Evolutionary conservation across 2,113 vertebrate species (phyloP).

Genomic region (Atractosteus spatula): DNA sequence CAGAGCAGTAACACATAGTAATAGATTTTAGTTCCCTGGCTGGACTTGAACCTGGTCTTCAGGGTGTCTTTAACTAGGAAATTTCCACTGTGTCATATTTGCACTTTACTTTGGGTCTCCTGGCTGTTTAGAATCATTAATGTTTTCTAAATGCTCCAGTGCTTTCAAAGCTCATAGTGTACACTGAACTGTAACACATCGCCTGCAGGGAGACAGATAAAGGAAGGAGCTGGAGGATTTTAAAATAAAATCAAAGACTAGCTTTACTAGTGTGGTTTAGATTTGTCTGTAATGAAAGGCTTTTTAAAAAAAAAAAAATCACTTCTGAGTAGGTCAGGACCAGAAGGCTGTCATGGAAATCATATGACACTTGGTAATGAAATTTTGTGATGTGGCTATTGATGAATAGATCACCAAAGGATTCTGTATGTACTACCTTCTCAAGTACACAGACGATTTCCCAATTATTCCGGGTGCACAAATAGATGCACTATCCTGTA

Average conservation of each 20-base stretch:
- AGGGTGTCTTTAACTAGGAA: conserved; percentile 21
- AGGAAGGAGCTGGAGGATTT: conserved; percentile 14
- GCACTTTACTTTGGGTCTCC: conserved; percentile 21
- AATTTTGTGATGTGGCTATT: conserved; percentile 32
- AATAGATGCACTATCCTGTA: too few species aligned
- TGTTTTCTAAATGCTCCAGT: conserved; percentile 50
- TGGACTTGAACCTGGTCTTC: background rate
- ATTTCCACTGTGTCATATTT: conserved; percentile 7
- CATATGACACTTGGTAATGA: conserved; percentile 31
- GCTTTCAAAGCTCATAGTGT: conserved; percentile 43
- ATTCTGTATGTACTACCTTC: too few species aligned
- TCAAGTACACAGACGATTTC: too few species aligned
- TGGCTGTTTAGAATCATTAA: conserved; percentile 43
- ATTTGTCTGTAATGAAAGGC: conserved; percentile 15
- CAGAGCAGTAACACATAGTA: too few species aligned
- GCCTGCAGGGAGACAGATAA: conserved; percentile 39
- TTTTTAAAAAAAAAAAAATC: conserved; percentile 12
- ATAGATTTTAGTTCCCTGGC: too few species aligned
- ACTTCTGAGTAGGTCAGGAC: conserved; percentile 31
- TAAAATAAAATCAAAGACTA: conserved; percentile 34
- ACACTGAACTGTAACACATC: conserved; percentile 59
- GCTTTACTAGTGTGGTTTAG: conserved; percentile 33
- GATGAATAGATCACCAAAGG: conserved; percentile 19
- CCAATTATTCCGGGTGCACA: too few species aligned
- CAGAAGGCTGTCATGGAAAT: conserved; percentile 29